Percentiles rank a stretch among this genome's conserved stretches.
These are phyloP conservation scores for Drosophila kuntzei DNA, from an alignment of 2,888 invertebrate species.

Conservation along the genomic window DNA sequence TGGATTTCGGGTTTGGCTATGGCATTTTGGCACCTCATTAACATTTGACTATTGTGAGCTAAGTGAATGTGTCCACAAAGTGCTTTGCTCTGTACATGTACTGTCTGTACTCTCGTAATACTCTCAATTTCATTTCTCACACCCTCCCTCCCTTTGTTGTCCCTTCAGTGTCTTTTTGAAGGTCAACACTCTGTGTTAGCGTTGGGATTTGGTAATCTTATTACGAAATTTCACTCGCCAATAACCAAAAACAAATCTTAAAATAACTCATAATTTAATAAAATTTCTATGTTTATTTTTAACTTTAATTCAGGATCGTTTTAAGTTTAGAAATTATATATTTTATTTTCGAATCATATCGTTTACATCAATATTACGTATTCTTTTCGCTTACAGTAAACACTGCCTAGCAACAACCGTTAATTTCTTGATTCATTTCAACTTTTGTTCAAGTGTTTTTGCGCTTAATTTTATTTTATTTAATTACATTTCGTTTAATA, in stretches of 20 bases:
- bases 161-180: conserved; percentile 24
- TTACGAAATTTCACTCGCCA: conserved; percentile 17
- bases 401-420: neutral
- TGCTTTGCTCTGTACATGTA: conserved; percentile 11
- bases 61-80: conserved; percentile 65
- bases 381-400: conserved; percentile 1
- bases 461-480: conserved; percentile 12
- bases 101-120: conserved; percentile 21
- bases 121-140: conserved; percentile 51
- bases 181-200: conserved; percentile 38
- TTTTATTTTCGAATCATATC: neutral
- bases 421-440: neutral
- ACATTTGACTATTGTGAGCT: conserved; percentile 54
- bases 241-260: conserved; percentile 1
- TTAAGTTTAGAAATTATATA: neutral
- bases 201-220: conserved; percentile 15
- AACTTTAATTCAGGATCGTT: neutral
- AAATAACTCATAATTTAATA: conserved; percentile 1
- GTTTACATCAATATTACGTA: neutral
- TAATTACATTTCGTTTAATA: conserved; percentile 18
- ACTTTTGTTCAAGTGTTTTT: neutral
- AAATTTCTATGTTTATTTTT: neutral
- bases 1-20: conserved; percentile 14
- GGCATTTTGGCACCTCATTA: conserved; percentile 55
- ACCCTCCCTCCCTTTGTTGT: neutral